phyloP scores from a whole-genome alignment of 2,797 vertebrate species.

The Numenius phaeopus region DNA sequence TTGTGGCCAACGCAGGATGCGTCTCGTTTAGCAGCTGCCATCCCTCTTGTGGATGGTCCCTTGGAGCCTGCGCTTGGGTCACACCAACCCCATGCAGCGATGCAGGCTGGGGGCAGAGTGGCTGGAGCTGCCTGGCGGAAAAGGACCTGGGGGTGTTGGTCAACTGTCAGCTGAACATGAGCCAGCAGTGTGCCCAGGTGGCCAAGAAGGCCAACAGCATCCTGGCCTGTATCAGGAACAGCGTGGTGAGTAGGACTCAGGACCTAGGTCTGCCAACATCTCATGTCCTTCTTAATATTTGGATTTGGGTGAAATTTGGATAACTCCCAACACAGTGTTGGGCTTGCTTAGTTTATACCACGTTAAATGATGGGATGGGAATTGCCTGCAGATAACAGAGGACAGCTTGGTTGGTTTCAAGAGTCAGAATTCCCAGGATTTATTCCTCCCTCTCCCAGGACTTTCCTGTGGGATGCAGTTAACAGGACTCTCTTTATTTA shows the following conservation, averaged over 20 bases:
- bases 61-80: too few relatives aligned
- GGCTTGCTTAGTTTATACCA: background rate
- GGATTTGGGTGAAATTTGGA: too few relatives aligned
- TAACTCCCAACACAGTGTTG: background rate
- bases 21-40: background rate
- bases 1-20: background rate
- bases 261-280: background rate
- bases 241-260: too few relatives aligned
- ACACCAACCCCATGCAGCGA: too few relatives aligned
- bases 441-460: background rate
- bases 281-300: background rate
- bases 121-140: too few relatives aligned
- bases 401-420: background rate
- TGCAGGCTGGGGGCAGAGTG: too few relatives aligned
- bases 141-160: too few relatives aligned
- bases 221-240: too few relatives aligned
- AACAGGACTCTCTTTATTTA: background rate
- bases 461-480: background rate
- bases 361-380: rapidly evolving
- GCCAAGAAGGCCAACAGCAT: too few relatives aligned
- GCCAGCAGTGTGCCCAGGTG: too few relatives aligned
- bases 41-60: background rate
- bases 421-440: background rate
- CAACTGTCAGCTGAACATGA: too few relatives aligned
- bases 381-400: background rate